A percentile compares a stretch with the other conserved stretches of the same genome.
Conservation (phyloP, 2,113 vertebrate genomes). For the Chionis minor region DNA sequence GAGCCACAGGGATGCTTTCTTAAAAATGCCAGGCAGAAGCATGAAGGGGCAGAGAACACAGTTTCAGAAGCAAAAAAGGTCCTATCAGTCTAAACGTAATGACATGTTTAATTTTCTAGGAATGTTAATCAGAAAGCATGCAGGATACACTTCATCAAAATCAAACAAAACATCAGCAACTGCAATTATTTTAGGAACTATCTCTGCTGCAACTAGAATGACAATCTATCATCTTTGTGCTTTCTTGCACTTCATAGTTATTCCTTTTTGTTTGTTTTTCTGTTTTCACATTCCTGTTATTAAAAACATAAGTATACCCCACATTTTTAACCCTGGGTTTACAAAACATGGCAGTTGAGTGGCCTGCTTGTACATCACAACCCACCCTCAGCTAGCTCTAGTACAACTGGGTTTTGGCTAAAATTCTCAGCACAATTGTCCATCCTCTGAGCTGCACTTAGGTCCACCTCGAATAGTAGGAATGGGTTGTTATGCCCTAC, state of each 20-base stretch:
- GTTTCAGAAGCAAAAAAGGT: background rate
- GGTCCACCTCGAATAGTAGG: background rate
- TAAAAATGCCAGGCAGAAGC: background rate
- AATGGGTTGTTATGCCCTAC: background rate
- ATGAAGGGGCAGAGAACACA: background rate
- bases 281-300: background rate
- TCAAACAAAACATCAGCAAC: slow-evolving; percentile 41
- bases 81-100: slow-evolving; percentile 17
- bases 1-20: background rate
- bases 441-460: background rate
- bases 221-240: background rate
- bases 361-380: background rate
- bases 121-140: slow-evolving; percentile 37
- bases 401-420: background rate
- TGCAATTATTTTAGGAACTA: background rate
- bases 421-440: background rate
- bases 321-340: background rate
- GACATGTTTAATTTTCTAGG: slow-evolving; percentile 8
- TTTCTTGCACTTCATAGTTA: background rate
- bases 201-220: background rate
- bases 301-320: background rate
- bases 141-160: slow-evolving; percentile 31
- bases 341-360: background rate
- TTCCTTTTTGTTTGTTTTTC: background rate
- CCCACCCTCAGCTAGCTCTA: background rate